phyloP scores from a whole-genome alignment of 1,140 invertebrate genomes.

The Phocides pigmalion region DNA sequence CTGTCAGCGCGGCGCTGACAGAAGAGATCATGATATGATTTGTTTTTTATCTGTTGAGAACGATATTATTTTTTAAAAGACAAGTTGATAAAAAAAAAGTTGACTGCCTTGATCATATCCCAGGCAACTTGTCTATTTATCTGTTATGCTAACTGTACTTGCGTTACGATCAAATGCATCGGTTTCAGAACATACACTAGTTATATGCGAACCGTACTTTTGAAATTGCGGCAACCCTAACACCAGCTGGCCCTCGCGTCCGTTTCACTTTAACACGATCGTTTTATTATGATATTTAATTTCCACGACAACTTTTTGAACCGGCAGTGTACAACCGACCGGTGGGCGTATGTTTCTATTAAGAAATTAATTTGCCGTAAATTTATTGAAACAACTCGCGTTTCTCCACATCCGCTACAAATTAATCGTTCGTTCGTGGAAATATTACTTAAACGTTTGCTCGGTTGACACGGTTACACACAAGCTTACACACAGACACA shows the following conservation, averaged over 20 bases:
- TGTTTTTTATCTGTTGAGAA: no score
- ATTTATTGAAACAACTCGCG: slow-evolving; percentile 7
- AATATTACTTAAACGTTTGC: slow-evolving; percentile 3
- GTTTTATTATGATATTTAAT: slow-evolving; percentile 29
- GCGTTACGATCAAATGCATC: no score
- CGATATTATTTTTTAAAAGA: no score
- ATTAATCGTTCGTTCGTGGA: slow-evolving; percentile 3
- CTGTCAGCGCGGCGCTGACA: no score
- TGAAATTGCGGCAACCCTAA: background rate
- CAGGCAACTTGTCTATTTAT: no score
- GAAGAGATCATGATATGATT: no score
- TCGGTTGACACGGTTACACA: no score
- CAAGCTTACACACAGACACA: background rate
- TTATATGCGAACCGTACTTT: no score
- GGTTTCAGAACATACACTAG: no score
- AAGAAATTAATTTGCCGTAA: slow-evolving; percentile 25
- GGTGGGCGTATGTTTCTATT: slow-evolving; percentile 27
- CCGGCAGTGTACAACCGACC: slow-evolving; percentile 1
- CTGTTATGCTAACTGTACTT: no score
- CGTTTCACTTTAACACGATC: slow-evolving; percentile 25
- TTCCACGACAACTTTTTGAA: slow-evolving; percentile 26
- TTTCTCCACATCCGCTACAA: slow-evolving; percentile 1
- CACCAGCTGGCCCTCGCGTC: background rate
- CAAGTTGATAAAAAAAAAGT: no score
- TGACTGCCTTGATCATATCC: no score